Evolutionary conservation across 2,113 vertebrate genomes (phyloP).

Genomic region (Platysteira castanea): DNA sequence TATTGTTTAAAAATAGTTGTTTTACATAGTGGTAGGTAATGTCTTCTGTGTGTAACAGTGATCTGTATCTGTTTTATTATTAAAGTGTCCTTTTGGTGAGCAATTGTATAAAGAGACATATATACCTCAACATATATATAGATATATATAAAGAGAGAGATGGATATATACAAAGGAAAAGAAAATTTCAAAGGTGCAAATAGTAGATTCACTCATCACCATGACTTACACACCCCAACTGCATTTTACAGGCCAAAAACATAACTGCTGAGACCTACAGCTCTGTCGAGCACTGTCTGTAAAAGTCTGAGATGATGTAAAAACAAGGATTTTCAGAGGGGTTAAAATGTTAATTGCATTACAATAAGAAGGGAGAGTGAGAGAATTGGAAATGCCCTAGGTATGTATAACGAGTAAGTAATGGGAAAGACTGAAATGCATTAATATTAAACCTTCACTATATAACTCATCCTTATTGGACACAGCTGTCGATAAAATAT

Average conservation of each 20-base stretch:
- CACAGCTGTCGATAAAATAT: conserved; percentile 78
- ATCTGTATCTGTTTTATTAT: background rate
- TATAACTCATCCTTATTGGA: conserved; percentile 75
- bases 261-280: background rate
- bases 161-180: background rate
- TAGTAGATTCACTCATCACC: background rate
- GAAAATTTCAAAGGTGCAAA: background rate
- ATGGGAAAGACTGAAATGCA: conserved; percentile 30
- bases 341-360: conserved; percentile 48
- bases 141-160: background rate
- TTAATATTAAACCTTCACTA: conserved; percentile 72
- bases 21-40: background rate
- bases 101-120: background rate
- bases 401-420: background rate
- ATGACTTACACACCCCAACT: background rate
- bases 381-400: conserved; percentile 18
- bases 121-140: background rate
- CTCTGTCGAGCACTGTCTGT: background rate
- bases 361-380: conserved; percentile 30
- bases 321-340: background rate
- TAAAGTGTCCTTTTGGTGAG: background rate
- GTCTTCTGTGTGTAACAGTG: background rate
- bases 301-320: background rate
- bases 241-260: background rate
- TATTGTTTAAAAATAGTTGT: background rate